Base-by-base conservation (phyloP, 2,888 invertebrate genomes). In the Drosophila mercatorum region DNA sequence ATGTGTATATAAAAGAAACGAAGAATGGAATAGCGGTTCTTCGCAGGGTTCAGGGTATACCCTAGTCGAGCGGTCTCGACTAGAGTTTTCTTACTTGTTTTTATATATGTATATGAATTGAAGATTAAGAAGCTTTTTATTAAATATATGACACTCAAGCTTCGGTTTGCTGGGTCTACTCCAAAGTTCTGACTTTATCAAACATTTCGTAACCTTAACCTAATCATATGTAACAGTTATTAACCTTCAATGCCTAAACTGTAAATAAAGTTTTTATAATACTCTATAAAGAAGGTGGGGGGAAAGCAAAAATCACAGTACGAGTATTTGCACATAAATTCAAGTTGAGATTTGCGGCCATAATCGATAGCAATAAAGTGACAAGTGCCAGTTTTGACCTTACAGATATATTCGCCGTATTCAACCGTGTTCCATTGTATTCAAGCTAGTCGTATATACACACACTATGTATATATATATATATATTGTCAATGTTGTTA, bases 371-470 rank as follows among this genome's bases (percentile, higher is more conserved):
- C 72, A 71, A 75, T 77, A 71, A 74, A 82, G 57, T 64, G 61
- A 71, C 79, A 79, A 75, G 81, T 81, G 81, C 75, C 67, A 80
- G 75, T 70, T 71, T 66, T 82, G 87, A 83, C 87, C 83, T 83
- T 81, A 79, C 28, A 47, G 59, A 70, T 60, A 61, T 59, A 34
- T 22, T 43, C 31, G 12, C 12, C 46, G 52, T 34, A 31, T 17
- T n/a, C n/a, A 43, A 58, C 11, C 41, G 52, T 58, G 58, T 55
- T 51, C 68, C 49, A 73, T 76, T 64, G 69, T 71, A 56, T 60
- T 44, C 38, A 43, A 22, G 67, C 62, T 14, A 46, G 22, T 17
- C 22, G 22, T 31, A 17, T 5, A n/a, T n/a, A 26, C 22, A 22
- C 22, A 22, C 22, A 22, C 22, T 2, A 1, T 22, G 22, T 1